Evolutionary conservation across 2,888 invertebrate species (phyloP).

Genomic region (Cerceris ruficornis): DNA sequence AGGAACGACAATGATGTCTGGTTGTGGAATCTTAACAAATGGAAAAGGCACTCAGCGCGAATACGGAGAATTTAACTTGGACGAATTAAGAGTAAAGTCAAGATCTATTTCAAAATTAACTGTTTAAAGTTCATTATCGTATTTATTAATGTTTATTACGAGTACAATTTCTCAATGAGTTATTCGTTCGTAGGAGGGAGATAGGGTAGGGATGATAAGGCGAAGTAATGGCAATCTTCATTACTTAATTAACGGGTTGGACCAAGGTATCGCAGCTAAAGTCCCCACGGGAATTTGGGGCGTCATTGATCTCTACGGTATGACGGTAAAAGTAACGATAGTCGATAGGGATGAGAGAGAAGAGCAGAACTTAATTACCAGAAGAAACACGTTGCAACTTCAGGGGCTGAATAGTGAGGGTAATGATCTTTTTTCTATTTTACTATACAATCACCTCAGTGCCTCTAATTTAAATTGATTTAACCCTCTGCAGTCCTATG

Average conservation of each 20-base stretch:
- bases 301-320: conserved; percentile 96
- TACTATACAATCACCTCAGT: neutral
- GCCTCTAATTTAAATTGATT: neutral
- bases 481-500: too few relatives aligned
- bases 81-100: conserved; percentile 89
- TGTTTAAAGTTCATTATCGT: too few relatives aligned
- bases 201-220: conserved; percentile 95
- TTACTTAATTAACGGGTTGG: conserved; percentile 95
- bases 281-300: conserved; percentile 94
- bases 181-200: conserved; percentile 87
- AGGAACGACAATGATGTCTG: conserved; percentile 97
- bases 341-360: conserved; percentile 92
- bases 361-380: conserved; percentile 88
- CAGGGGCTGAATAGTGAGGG: conserved; percentile 80
- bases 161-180: neutral
- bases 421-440: conserved; percentile 6
- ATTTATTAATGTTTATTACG: neutral
- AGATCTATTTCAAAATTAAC: neutral
- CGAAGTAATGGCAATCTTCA: conserved; percentile 93
- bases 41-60: conserved; percentile 96
- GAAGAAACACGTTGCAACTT: conserved; percentile 85
- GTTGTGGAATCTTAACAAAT: conserved; percentile 97
- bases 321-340: conserved; percentile 95
- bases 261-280: conserved; percentile 94
- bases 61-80: conserved; percentile 96